Evolutionary conservation across 2,113 vertebrate genomes (phyloP).

Genomic region (Hemiscyllium ocellatum): DNA sequence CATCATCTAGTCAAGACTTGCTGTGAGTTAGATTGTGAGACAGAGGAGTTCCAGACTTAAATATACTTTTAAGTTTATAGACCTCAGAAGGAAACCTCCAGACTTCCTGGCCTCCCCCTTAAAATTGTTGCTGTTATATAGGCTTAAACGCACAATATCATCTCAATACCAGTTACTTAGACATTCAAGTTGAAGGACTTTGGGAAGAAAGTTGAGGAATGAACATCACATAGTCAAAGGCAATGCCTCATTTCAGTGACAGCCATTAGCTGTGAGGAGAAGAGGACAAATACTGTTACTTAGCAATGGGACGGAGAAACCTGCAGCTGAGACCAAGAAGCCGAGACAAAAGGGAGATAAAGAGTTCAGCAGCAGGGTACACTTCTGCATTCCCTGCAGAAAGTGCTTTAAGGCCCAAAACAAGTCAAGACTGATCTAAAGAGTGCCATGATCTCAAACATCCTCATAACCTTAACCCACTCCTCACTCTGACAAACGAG

Average conservation of each 20-base stretch:
- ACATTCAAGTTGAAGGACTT: neutral
- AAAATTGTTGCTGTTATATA: neutral
- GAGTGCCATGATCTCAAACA: neutral
- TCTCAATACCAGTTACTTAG: neutral
- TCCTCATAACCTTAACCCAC: neutral
- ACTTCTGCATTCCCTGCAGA: neutral
- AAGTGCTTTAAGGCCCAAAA: neutral
- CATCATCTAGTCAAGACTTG: neutral
- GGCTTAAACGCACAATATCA: neutral
- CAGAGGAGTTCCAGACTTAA: neutral
- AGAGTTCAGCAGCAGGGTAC: neutral
- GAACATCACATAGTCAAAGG: neutral
- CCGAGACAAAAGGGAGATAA: neutral
- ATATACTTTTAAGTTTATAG: neutral
- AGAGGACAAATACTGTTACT: neutral
- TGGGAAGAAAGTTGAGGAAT: neutral
- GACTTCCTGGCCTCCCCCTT: neutral
- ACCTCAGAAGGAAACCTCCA: neutral
- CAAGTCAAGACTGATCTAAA: neutral
- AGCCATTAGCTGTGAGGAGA: neutral
- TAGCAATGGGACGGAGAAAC: neutral
- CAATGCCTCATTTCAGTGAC: neutral
- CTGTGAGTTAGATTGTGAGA: neutral
- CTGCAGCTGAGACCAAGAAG: neutral
- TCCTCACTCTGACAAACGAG: neutral